Base-by-base conservation (phyloP, 2,113 vertebrate species). In the Hassar affinis region DNA sequence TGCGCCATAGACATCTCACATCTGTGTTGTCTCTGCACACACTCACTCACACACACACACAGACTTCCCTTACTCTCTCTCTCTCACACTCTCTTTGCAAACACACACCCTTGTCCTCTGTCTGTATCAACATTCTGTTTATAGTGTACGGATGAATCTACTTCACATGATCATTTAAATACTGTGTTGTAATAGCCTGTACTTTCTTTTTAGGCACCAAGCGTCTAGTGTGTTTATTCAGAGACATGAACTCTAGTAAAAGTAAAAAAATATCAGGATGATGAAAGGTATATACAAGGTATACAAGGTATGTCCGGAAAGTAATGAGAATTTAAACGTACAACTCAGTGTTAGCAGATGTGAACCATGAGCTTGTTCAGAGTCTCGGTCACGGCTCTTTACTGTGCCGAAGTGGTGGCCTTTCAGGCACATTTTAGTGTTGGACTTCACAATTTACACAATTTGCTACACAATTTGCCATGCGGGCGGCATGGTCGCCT, bases 1-100 rank as follows among this genome's bases (percentile, higher is more conserved):
- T 80, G 47, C 27, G 68, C 78, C 54, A 49, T 68, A 81, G 82
- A 71, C 66, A 57, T 38, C 78, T 66, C 25, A 33, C 38, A n/a
- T n/a, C n/a, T 79, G 27, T 61, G 77, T 25, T 62, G 25, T 45
- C 42, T 56, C 10, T 35, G 3, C 6, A 1, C 15, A 4, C 47
- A 15, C n/a, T 14, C 71, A 30, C 71, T 17, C 25, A 51, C 45
- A 69, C 33, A 74, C n/a, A 47, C 35, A 61, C n/a, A 49, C 38
- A 33, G 27, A 54, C 72, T 20, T 17, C 18, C 45, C 3, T 30
- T 3, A 12, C 27, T 42, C 1, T 0, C 35, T 0, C 35, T 4
- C 9, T 42, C 64, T 15, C 38, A 45, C 15, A n/a, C 14, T 61
- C 35, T 54, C 4, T n/a, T 11, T 45, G 38, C 35, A n/a, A 61